Conservation (phyloP, 2,797 vertebrate genomes). For the Eidolon dupreanum region DNA sequence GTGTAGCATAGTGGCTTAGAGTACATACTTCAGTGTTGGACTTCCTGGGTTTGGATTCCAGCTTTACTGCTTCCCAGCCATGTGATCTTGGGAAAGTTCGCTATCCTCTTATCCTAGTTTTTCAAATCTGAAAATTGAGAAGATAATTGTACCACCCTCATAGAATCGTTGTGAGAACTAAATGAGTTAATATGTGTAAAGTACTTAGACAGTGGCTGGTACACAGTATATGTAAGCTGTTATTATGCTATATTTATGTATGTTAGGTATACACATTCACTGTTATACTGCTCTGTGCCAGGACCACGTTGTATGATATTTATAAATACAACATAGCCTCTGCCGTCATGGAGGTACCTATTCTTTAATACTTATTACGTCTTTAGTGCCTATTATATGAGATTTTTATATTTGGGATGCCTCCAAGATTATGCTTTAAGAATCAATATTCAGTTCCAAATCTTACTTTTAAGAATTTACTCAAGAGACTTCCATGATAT, state of each 20-base stretch:
- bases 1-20: not conserved
- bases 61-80: not conserved
- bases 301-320: not conserved
- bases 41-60: not conserved
- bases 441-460: not conserved
- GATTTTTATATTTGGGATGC: not conserved
- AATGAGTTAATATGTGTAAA: not conserved
- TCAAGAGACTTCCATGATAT: not conserved
- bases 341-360: not conserved
- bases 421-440: not conserved
- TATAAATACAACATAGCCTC: not conserved
- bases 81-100: not conserved
- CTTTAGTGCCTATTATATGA: not conserved
- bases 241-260: not conserved
- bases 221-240: not conserved
- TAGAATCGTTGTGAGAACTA: not conserved
- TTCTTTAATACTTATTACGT: not conserved
- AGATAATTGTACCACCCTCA: not conserved
- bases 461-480: not conserved
- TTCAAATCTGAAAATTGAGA: not conserved
- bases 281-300: not conserved
- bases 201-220: not conserved
- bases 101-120: not conserved
- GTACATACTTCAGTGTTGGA: not conserved
- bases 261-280: not conserved